Conservation (phyloP, 2,888 invertebrate species). For the Agonopterix alstromeriana region DNA sequence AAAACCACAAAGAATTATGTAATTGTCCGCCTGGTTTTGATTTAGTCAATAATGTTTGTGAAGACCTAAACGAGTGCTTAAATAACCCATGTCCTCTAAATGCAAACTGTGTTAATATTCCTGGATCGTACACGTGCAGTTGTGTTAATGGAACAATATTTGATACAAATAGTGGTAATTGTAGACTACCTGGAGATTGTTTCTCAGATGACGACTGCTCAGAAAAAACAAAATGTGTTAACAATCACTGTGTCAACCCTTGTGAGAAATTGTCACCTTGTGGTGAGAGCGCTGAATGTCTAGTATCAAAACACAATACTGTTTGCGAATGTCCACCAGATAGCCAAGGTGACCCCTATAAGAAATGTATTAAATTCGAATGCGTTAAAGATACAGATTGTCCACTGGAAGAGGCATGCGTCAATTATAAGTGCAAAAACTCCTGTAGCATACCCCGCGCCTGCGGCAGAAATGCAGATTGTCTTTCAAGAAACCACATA, state of each 20-base stretch:
- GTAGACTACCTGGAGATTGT: conserved; percentile 90
- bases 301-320: conserved; percentile 81
- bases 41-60: conserved; percentile 80
- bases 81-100: conserved; percentile 87
- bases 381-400: conserved; percentile 89
- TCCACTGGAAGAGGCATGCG: conserved; percentile 81
- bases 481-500: conserved; percentile 85
- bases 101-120: conserved; percentile 86
- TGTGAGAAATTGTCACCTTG: conserved; percentile 82
- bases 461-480: conserved; percentile 88
- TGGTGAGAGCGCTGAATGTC: conserved; percentile 86
- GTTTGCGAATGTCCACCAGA: conserved; percentile 85
- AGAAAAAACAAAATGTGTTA: conserved; percentile 83
- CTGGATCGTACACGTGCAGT: conserved; percentile 85
- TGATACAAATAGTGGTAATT: conserved; percentile 83
- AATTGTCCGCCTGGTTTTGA: conserved; percentile 86
- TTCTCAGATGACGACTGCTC: conserved; percentile 88
- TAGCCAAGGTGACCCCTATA: conserved; percentile 85
- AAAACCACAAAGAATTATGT: conserved; percentile 84
- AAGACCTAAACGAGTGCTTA: conserved; percentile 88
- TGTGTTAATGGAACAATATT: conserved; percentile 89
- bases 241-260: conserved; percentile 86
- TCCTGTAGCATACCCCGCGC: conserved; percentile 89
- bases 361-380: conserved; percentile 84
- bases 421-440: conserved; percentile 87